Evolutionary conservation across 2,888 invertebrate genomes (phyloP).

Genomic region (Morpho helenor): DNA sequence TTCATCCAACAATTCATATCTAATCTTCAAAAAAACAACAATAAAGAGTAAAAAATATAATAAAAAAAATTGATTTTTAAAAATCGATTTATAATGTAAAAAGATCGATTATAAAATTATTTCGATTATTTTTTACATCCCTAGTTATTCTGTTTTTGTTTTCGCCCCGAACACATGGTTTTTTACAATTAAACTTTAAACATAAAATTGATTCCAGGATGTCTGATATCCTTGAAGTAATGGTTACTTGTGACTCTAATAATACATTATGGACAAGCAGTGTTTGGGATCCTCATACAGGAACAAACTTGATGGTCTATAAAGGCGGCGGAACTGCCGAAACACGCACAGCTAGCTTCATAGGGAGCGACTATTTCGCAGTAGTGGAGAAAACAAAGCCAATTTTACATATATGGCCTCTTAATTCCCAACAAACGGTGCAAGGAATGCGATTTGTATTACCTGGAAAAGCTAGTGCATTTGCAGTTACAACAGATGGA

Average conservation of each 20-base stretch:
- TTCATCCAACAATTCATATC: too few species aligned
- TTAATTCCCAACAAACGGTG: conserved; percentile 86
- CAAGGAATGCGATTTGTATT: conserved; percentile 85
- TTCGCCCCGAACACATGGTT: conserved; percentile 15
- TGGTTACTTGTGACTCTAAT: conserved; percentile 81
- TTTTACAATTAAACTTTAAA: not conserved
- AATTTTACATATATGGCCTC: conserved; percentile 89
- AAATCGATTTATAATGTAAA: too few species aligned
- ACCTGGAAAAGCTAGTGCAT: conserved; percentile 86
- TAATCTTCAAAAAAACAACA: too few species aligned
- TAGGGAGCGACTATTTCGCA: conserved; percentile 86
- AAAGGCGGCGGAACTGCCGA: conserved; percentile 86
- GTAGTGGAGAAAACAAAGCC: conserved; percentile 89
- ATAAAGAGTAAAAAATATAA: too few species aligned
- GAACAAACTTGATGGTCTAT: conserved; percentile 85
- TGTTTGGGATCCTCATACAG: conserved; percentile 89
- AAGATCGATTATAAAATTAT: too few species aligned
- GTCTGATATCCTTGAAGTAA: conserved; percentile 74
- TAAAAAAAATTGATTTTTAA: too few species aligned
- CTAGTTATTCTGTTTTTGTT: not conserved
- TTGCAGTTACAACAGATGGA: conserved; percentile 85
- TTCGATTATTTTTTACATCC: too few species aligned
- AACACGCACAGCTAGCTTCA: conserved; percentile 80
- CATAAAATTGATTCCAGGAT: conserved; percentile 29
- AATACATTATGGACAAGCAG: conserved; percentile 84